Conservation (phyloP, 1,140 invertebrate genomes). For the Drosophila malerkotliana region DNA sequence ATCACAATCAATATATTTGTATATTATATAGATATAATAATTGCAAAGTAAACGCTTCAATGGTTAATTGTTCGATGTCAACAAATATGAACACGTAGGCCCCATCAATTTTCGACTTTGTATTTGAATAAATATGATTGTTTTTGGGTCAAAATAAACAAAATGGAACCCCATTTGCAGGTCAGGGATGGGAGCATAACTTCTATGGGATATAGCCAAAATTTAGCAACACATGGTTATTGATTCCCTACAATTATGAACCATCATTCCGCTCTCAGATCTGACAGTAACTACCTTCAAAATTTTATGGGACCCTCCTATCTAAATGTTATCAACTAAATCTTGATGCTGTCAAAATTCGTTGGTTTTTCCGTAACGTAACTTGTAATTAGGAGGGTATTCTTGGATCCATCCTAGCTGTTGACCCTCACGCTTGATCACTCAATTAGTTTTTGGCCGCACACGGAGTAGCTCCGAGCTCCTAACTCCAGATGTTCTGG, state of each 20-base stretch:
- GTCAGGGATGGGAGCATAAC: slow-evolving; percentile 1
- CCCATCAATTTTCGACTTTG: slow-evolving; percentile 6
- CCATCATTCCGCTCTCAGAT: not conserved
- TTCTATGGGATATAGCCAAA: not conserved
- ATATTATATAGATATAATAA: slow-evolving; percentile 61
- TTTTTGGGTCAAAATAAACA: slow-evolving; percentile 17
- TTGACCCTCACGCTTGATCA: slow-evolving; percentile 61
- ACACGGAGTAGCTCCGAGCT: slow-evolving; percentile 38
- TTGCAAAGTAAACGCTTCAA: slow-evolving; percentile 53
- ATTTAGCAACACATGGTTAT: not conserved
- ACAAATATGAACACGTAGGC: slow-evolving; percentile 18
- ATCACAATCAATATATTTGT: slow-evolving; percentile 45
- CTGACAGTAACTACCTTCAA: not conserved
- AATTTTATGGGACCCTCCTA: not conserved
- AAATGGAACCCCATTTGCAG: not conserved
- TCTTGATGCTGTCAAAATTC: slow-evolving; percentile 52
- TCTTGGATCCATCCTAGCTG: slow-evolving; percentile 26
- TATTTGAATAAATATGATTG: not conserved
- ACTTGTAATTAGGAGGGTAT: slow-evolving; percentile 33
- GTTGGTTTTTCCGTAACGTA: slow-evolving; percentile 48
- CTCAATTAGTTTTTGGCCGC: slow-evolving; percentile 58
- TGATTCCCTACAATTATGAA: not conserved
- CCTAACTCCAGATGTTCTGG: slow-evolving; percentile 46
- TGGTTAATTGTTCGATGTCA: slow-evolving; percentile 42
- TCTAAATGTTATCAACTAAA: slow-evolving; percentile 29